These are phyloP conservation scores for Echinops telfairi DNA, from an alignment of 2,113 vertebrate genomes.

Conservation along the genomic window DNA sequence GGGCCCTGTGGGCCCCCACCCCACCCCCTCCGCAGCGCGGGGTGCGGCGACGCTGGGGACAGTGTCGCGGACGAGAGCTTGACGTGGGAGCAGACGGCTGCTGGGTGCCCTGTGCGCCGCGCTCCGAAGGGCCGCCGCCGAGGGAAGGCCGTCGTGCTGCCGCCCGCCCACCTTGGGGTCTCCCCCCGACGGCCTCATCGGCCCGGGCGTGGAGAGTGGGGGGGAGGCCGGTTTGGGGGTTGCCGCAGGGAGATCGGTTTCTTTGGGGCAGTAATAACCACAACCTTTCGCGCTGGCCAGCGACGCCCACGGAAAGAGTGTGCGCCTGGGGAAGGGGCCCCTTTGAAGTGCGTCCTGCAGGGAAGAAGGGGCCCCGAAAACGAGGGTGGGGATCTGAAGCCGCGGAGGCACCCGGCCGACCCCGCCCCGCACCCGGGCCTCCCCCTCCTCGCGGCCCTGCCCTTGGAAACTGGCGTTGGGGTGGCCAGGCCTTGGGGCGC, in stretches of 20 bases:
- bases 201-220: background rate
- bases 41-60: background rate
- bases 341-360: constrained; percentile 82
- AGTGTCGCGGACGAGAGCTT: background rate
- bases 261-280: constrained; percentile 53
- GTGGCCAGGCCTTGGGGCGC: background rate
- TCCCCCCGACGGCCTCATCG: constrained; percentile 80
- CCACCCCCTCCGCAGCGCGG: background rate
- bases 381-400: constrained; percentile 82
- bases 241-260: background rate
- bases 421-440: constrained; percentile 52
- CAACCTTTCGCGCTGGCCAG: background rate
- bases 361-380: constrained; percentile 72
- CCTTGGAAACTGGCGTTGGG: constrained; percentile 68
- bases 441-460: constrained; percentile 70
- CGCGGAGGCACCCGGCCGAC: too few relatives aligned
- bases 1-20: background rate
- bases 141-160: constrained; percentile 50
- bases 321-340: constrained; percentile 70
- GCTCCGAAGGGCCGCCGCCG: constrained; percentile 57
- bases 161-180: constrained; percentile 41
- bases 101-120: too few relatives aligned
- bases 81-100: background rate
- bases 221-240: background rate
- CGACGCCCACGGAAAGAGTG: constrained; percentile 9